Evolutionary conservation across 1,140 invertebrate genomes (phyloP), one percentile per base, ranked within the genome.

Genomic region (Leptinotarsa lineolata): DNA sequence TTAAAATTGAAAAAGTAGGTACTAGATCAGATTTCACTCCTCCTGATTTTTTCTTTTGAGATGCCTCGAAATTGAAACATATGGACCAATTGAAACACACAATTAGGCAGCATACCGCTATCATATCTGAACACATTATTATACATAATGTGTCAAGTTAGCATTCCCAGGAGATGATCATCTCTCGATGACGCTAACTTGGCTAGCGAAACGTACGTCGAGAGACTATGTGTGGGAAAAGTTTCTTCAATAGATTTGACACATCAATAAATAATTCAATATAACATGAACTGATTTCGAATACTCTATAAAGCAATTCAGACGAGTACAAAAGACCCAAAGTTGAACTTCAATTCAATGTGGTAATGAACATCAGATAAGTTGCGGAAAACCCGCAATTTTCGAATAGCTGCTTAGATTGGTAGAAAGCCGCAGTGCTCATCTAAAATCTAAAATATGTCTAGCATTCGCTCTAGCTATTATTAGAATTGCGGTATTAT

Each of bases 401-500:
- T 66, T 18, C 16, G 39, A 66, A 66, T 39, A 2, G n/a, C 24
- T n/a, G 64, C 30, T 24, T 22, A 18, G 18, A 39, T 44, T 66
- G 39, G 64, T 18, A 66, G 39, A 39, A 75, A 76, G 73, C 76
- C 74, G 70, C 76, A 75, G 39, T 73, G 60, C 72, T 72, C 70
- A 66, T 66, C 64, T 66, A 44, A 66, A 66, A 66, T 66, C 74
- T 74, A 68, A 78, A 78, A 78, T 78, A 76, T 78, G 74, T 78
- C 72, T 78, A 78, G 73, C 65, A 74, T 78, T 76, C 72, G 74
- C 74, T 72, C 30, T 54, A 70, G 72, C 74, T 73, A 78, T 76
- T 78, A 78, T 78, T 78, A 78, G 77, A 74, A 74, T 74, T 74
- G 75, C 71, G 73, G 74, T 72, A 72, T 78, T 72, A 67, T 61